Evolutionary conservation across 1,140 invertebrate genomes (phyloP).

Genomic region (Prorops nasuta): DNA sequence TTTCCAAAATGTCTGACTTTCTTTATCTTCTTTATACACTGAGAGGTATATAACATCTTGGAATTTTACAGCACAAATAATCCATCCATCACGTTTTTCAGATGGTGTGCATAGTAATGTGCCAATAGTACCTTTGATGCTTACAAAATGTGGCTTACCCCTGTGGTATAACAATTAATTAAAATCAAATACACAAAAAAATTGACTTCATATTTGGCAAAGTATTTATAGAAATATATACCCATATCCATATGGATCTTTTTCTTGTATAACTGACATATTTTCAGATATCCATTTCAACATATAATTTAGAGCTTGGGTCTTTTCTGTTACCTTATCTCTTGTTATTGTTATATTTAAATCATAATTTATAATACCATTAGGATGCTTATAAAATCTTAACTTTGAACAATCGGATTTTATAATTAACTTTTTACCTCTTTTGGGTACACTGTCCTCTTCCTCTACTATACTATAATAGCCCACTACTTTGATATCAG

Average conservation of each 20-base stretch:
- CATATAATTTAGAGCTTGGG: conserved; percentile 53
- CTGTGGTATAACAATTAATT: conserved; percentile 23
- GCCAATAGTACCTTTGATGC: conserved; percentile 69
- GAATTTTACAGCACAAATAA: conserved; percentile 65
- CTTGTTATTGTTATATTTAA: conserved; percentile 53
- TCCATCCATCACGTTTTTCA: conserved; percentile 64
- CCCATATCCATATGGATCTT: conserved; percentile 7
- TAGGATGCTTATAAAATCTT: conserved; percentile 52
- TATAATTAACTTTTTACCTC: no score
- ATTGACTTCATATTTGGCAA: not conserved
- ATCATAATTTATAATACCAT: conserved; percentile 47
- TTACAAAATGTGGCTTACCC: conserved; percentile 64
- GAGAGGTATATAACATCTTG: conserved; percentile 72
- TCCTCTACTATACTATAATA: no score
- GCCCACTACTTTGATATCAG: no score
- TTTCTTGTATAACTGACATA: conserved; percentile 36
- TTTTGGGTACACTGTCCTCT: no score
- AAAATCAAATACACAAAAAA: not conserved
- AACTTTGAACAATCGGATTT: conserved; percentile 46
- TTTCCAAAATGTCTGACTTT: conserved; percentile 42
- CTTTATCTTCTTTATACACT: conserved; percentile 64
- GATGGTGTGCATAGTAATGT: conserved; percentile 68
- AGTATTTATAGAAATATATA: conserved; percentile 13
- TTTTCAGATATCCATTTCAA: conserved; percentile 56
- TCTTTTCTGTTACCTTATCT: no score